Evolutionary conservation across 2,113 vertebrate genomes (phyloP).

Genomic region (Microtus ochrogaster): DNA sequence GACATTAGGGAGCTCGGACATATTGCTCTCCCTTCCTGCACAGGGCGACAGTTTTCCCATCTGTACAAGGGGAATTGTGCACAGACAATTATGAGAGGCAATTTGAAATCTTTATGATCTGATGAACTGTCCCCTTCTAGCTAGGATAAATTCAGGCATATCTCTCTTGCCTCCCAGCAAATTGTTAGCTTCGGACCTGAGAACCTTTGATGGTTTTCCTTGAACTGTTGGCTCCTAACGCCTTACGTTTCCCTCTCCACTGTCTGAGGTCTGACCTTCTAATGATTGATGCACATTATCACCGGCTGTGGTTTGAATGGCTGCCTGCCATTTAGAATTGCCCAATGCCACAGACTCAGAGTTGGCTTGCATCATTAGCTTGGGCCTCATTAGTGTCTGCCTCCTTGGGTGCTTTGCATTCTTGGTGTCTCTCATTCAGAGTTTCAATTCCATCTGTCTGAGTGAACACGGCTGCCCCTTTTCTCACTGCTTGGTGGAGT

Average conservation of each 20-base stretch:
- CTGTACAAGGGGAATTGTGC: neutral
- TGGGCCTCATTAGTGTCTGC: slow-evolving; percentile 41
- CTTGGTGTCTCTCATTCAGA: slow-evolving; percentile 14
- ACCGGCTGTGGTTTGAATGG: slow-evolving; percentile 56
- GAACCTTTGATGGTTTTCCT: neutral
- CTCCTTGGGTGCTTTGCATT: slow-evolving; percentile 47
- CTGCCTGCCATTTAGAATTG: slow-evolving; percentile 64
- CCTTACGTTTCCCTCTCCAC: neutral
- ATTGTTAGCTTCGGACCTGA: neutral
- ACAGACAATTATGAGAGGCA: neutral
- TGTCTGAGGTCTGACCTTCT: slow-evolving; percentile 60
- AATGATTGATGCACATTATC: slow-evolving; percentile 46
- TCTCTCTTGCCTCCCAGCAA: neutral
- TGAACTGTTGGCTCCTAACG: neutral
- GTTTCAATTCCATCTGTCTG: slow-evolving; percentile 46
- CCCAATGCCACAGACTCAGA: slow-evolving; percentile 38
- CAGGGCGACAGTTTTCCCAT: neutral
- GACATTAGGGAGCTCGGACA: neutral
- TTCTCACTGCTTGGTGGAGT: neutral
- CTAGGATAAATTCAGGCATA: neutral
- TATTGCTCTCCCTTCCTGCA: neutral
- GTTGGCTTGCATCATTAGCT: slow-evolving; percentile 34
- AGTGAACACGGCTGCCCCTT: neutral
- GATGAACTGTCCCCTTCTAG: neutral
- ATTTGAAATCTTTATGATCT: neutral